Base-by-base conservation (phyloP, 2,797 vertebrate species). In the Poeciliopsis presidionis region DNA sequence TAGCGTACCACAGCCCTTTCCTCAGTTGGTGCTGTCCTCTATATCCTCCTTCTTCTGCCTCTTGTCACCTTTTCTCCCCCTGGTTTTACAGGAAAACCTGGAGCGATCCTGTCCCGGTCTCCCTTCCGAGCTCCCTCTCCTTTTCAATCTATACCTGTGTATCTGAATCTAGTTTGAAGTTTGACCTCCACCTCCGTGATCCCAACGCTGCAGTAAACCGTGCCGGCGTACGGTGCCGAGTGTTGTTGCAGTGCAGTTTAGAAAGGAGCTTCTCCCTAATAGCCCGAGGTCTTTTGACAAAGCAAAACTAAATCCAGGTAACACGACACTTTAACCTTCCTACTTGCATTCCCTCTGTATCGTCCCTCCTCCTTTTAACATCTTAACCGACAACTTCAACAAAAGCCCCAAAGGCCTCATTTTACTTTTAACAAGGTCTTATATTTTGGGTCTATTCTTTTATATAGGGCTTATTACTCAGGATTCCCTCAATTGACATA, bases 241-340 rank as follows among this genome's bases (percentile, higher is more conserved):
- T 86, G 83, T 69, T 36, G 1, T 51, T 14, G 22, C 69, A 45
- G 12, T 13, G 3, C 36, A 53, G 65, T 75, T 83, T 83, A 25
- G 67, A 69, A 79, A 45, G 33, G 18, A 73, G 57, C 47, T 90
- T 76, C 30, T 75, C 84, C 86, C 78, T 61, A 46, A 82, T 77
- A 75, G 76, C 80, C 89, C 74, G 45, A 91, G 73, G 87, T 88
- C 87, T 83, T 47, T 76, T 84, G 80, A 88, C 87, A 75, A 91
- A 92, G 84, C 87, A 73, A 84, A 72, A 88, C 39, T 12, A 84
- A 87, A 39, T 89, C 49, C 82, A 80, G 77, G 93, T 89, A 92
- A 93, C 86, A 33, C 86, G 90, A 93, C 75, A 85, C 91, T 84
- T 86, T 11, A 85, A 61, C 81, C 91, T 76, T 87, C 87, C 72